These are phyloP conservation scores for Kuschelorhynchus macadamiae DNA, from an alignment of 2,888 invertebrate species.

Conservation along the genomic window DNA sequence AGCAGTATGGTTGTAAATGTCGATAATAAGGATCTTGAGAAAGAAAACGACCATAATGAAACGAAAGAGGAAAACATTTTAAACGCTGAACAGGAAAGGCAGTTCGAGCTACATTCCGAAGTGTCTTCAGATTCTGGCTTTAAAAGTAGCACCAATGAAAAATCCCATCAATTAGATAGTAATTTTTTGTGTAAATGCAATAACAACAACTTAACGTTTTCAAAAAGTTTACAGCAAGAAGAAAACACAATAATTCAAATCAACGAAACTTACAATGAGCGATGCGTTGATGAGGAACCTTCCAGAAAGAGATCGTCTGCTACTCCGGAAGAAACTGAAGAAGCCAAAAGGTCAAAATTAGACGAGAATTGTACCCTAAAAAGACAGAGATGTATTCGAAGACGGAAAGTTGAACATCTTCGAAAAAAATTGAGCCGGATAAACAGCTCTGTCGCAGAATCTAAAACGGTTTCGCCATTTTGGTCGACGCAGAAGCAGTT, in stretches of 20 bases:
- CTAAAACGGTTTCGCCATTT: constrained; percentile 46
- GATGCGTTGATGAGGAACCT: constrained; percentile 62
- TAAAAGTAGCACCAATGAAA: constrained; percentile 61
- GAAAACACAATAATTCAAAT: constrained; percentile 66
- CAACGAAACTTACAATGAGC: constrained; percentile 65
- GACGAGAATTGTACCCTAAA: constrained; percentile 66
- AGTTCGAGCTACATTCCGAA: constrained; percentile 51
- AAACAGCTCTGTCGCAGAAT: constrained; percentile 48
- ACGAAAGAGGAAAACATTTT: constrained; percentile 62
- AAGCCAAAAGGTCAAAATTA: constrained; percentile 53
- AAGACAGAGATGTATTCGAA: constrained; percentile 74
- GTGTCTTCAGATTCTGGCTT: constrained; percentile 66
- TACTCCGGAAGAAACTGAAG: constrained; percentile 45
- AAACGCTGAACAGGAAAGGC: constrained; percentile 56
- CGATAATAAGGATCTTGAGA: constrained; percentile 51
- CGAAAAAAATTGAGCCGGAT: constrained; percentile 48
- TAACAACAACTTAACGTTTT: constrained; percentile 50
- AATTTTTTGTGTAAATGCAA: constrained; percentile 64
- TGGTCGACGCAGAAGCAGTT: constrained; percentile 45
- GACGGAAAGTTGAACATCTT: constrained; percentile 62
- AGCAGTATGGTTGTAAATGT: constrained; percentile 55
- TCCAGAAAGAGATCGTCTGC: constrained; percentile 55
- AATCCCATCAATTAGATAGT: constrained; percentile 60
- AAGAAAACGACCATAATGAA: constrained; percentile 61
- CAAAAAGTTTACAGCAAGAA: constrained; percentile 36